These are phyloP conservation scores for Chymomyza caudatula DNA, from an alignment of 2,888 invertebrate species.

Conservation along the genomic window DNA sequence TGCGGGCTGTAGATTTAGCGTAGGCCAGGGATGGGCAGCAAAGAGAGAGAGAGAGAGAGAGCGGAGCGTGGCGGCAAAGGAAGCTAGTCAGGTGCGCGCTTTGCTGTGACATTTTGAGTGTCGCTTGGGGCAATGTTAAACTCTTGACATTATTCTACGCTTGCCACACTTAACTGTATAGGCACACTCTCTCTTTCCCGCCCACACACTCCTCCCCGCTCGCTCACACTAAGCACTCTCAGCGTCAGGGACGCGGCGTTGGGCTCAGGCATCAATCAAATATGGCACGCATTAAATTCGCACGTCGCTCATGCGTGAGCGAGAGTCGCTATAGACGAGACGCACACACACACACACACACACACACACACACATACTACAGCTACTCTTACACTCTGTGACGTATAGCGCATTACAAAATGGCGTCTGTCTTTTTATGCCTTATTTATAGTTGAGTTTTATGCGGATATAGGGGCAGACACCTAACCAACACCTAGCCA, in stretches of 20 bases:
- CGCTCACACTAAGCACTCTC: background rate
- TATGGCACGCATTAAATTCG: slow-evolving; percentile 71
- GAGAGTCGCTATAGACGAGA: background rate
- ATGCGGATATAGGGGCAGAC: slow-evolving; percentile 19
- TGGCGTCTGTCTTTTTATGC: slow-evolving; percentile 43
- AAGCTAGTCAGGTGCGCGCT: background rate
- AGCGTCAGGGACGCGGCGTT: slow-evolving; percentile 9
- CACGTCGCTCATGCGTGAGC: slow-evolving; percentile 15
- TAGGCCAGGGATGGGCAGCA: slow-evolving; percentile 7
- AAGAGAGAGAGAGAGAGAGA: background rate
- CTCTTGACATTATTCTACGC: slow-evolving; percentile 65
- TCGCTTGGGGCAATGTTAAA: slow-evolving; percentile 51
- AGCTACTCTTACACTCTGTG: slow-evolving; percentile 1
- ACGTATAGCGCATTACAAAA: slow-evolving; percentile 51
- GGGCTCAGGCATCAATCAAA: slow-evolving; percentile 64
- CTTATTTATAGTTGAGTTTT: slow-evolving; percentile 50
- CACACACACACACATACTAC: background rate
- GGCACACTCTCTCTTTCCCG: background rate
- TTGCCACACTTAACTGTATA: background rate
- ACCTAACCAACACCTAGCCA: slow-evolving; percentile 21
- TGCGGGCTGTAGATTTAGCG: slow-evolving; percentile 45
- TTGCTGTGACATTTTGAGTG: slow-evolving; percentile 42
- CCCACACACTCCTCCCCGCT: background rate
- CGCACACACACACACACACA: slow-evolving; percentile 1
- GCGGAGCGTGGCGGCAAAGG: background rate